Evolutionary conservation across 2,888 invertebrate species (phyloP).

Genomic region (Tachina lurida): DNA sequence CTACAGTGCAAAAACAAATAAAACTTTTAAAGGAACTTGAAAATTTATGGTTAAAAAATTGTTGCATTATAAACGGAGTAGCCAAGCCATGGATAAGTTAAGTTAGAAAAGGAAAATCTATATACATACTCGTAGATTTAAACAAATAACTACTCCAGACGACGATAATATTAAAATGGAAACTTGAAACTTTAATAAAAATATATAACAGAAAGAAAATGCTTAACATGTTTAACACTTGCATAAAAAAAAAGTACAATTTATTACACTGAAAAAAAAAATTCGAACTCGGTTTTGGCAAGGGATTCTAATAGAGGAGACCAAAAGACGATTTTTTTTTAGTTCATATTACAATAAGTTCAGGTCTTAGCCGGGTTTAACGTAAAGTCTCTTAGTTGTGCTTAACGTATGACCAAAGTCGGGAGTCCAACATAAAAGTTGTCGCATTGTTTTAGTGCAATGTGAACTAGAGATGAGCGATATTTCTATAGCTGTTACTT

Average conservation of each 20-base stretch:
- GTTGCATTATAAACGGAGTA: conserved; percentile 42
- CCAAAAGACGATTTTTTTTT: too few relatives aligned
- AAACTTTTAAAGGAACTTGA: conserved; percentile 53
- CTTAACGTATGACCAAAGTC: too few relatives aligned
- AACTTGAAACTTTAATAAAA: conserved; percentile 34
- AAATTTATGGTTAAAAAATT: conserved; percentile 68
- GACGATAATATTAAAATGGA: conserved; percentile 43
- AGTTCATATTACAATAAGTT: too few relatives aligned
- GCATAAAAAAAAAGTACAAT: conserved; percentile 25
- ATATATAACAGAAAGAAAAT: conserved; percentile 5
- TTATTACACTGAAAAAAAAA: too few relatives aligned
- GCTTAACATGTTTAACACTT: conserved; percentile 1
- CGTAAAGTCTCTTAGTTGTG: too few relatives aligned
- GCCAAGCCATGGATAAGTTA: not conserved
- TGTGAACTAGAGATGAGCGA: too few relatives aligned
- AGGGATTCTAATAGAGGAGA: too few relatives aligned
- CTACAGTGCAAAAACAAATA: conserved; percentile 31
- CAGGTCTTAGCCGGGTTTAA: too few relatives aligned
- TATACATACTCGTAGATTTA: conserved; percentile 26
- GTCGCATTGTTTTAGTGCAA: too few relatives aligned
- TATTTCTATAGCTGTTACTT: too few relatives aligned
- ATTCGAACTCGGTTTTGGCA: too few relatives aligned
- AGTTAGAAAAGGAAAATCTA: conserved; percentile 37
- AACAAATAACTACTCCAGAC: conserved; percentile 35
- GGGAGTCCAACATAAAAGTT: too few relatives aligned